Base-by-base conservation (phyloP, 2,888 invertebrate genomes). In the Protodeltote pygarga region DNA sequence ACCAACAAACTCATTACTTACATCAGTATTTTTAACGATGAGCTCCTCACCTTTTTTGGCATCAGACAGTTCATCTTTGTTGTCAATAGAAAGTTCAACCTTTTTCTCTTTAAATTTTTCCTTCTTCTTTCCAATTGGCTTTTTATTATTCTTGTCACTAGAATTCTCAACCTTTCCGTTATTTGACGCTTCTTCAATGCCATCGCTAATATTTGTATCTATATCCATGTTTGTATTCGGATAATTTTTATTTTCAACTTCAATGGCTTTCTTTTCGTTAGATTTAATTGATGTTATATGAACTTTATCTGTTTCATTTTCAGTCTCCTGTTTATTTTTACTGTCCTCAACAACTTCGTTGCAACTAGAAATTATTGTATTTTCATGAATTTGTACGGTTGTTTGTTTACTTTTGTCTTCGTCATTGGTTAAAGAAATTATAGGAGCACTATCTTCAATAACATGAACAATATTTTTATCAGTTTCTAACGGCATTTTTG, bases 321-420 rank as follows among this genome's bases (percentile, higher is more conserved):
- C 17, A 11, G 13, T 9, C 3, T 27, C 28, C 1, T 9, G 14
- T 37, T n/a, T 3, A 17, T 20, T 38, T 16, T 58, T 28, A 11
- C 37, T 25, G 15, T 0, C 16, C 13, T 42, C 34, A 9, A 41
- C 32, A 13, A 31, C 10, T 5, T 28, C 13, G 19, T 11, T 19
- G 4, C 6, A 13, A 15, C 5, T n/a, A 15, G 37, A 20, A 24
- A 15, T 23, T 0, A 21, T 37, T 13, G 9, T 8, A 33, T 23
- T 33, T 24, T 41, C 29, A 29, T 13, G 6, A 8, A 9, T 25
- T 24, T 35, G 19, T 31, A 21, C 27, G 14, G 16, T n/a, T n/a
- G 5, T 28, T 40, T 16, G 6, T 11, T 40, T 3, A 8, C 6
- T 2, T n/a, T n/a, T n/a, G n/a, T 14, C 25, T 11, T 28, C 6